These are phyloP conservation scores for Oryctes rhinoceros DNA, from an alignment of 1,140 invertebrate species.

Conservation along the genomic window DNA sequence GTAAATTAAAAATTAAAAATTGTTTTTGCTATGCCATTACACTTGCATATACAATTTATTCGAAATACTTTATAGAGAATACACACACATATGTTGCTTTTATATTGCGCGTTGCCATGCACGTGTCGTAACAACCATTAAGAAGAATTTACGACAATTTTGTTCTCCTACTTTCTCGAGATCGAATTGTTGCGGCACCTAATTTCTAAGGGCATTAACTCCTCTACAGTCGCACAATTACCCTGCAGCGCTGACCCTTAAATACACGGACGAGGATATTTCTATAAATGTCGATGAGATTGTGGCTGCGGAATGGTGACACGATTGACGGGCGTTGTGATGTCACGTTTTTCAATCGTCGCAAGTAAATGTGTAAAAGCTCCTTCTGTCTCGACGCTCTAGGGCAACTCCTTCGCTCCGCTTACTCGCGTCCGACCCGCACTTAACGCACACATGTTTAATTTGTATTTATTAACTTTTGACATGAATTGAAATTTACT, in stretches of 20 bases:
- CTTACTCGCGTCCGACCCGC: neutral
- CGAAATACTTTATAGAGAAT: neutral
- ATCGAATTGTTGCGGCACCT: constrained; percentile 34
- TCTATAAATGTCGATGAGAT: constrained; percentile 35
- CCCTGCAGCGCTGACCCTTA: constrained; percentile 12
- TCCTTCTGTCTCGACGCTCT: neutral
- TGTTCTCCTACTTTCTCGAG: neutral
- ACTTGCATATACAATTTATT: too few relatives aligned
- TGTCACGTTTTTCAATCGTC: constrained; percentile 4
- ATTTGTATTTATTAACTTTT: constrained; percentile 36
- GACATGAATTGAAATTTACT: constrained; percentile 32
- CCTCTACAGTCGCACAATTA: constrained; percentile 26
- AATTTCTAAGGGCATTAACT: constrained; percentile 37
- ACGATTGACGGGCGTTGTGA: constrained; percentile 9
- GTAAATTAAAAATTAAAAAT: too few relatives aligned
- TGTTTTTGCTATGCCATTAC: too few relatives aligned
- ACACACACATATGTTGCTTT: too few relatives aligned
- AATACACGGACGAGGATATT: neutral
- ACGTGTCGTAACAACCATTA: constrained; percentile 37
- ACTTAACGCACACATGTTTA: constrained; percentile 24
- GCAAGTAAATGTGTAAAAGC: neutral
- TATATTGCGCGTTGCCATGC: constrained; percentile 29
- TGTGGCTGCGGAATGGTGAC: constrained; percentile 18
- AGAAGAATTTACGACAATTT: constrained; percentile 17
- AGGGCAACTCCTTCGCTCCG: neutral